Percentiles rank a stretch among this genome's conserved stretches.
Evolutionary conservation across 2,113 vertebrate genomes (phyloP).

Genomic region (Erinaceus europaeus): DNA sequence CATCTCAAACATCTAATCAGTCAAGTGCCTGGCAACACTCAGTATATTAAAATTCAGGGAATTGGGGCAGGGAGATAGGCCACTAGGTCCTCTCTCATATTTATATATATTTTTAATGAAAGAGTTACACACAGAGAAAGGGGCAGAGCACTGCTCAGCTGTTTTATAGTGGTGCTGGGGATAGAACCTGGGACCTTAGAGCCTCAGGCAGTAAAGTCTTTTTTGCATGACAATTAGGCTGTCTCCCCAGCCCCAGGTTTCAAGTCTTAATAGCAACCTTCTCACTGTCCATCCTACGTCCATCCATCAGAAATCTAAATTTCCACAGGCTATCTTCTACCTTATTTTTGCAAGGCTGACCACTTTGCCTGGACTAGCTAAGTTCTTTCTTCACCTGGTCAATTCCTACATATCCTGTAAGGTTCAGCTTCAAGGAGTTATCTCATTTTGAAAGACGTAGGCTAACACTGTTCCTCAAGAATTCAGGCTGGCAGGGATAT

Average conservation of each 20-base stretch:
- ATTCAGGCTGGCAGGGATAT: not conserved
- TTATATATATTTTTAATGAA: no score
- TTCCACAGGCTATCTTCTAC: not conserved
- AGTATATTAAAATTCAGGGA: not conserved
- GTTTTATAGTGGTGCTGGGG: no score
- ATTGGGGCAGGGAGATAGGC: no score
- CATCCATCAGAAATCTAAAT: not conserved
- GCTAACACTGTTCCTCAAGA: not conserved
- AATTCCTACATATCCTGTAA: conserved; percentile 42
- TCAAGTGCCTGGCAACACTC: not conserved
- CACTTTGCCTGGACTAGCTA: not conserved
- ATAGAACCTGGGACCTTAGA: no score
- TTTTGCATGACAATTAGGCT: no score
- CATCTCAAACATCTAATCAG: no score
- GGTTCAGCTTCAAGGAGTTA: conserved; percentile 7
- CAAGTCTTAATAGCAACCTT: not conserved
- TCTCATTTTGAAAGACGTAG: not conserved
- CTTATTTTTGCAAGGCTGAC: not conserved
- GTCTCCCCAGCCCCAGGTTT: no score
- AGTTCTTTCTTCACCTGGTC: conserved; percentile 7
- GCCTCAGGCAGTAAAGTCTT: no score
- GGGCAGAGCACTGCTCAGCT: no score
- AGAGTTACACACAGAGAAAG: no score
- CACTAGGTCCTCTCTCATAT: no score
- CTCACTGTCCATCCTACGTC: not conserved